Evolutionary conservation across 2,888 invertebrate genomes (phyloP), one percentile per base, ranked within the genome.

Genomic region (Bombylius discolor): DNA sequence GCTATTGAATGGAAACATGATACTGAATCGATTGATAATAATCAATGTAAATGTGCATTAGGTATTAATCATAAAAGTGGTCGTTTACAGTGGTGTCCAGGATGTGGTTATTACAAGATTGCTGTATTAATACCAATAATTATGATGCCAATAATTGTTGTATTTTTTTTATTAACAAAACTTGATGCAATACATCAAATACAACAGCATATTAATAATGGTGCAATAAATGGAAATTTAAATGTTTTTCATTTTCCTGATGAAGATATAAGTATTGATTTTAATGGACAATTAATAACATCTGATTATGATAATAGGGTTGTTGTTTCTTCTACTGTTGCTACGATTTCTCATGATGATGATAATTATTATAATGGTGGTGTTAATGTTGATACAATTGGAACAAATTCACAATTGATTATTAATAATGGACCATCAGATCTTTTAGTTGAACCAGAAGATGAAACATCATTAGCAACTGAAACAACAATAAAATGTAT

Each of bases 71-170:
- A 65, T 57, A 68, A 67, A 48, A 73, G 71, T 23, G 73, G 73
- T 45, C 72, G 73, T 8, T 62, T 73, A 44, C 74, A 73, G 61
- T 73, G 73, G 73, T 73, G 73, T 66, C 72, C 74, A n/a, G 72
- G 71, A 48, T 63, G 70, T 60, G 71, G 69, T 23, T 73, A 70
- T 59, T 71, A 69, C 60, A 71, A 70, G 67, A 60, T 73, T 59
- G 61, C 72, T n/a, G 64, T 73, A 58, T 62, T 73, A 56, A 63
- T 74, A 67, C 71, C 72, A 68, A 70, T 71, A 56, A 63, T 72
- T 23, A 69, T 73, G 71, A 62, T 73, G 64, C 72, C 73, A 31
- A 58, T 73, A 56, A 68, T 68, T 13, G 60, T 73, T 62, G 64
- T 71, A 31, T 63, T 72, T 32, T 62, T 72, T 47, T 60, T 72